Conservation (phyloP, 1,140 invertebrate genomes). For the Lordiphosa stackelbergi region DNA sequence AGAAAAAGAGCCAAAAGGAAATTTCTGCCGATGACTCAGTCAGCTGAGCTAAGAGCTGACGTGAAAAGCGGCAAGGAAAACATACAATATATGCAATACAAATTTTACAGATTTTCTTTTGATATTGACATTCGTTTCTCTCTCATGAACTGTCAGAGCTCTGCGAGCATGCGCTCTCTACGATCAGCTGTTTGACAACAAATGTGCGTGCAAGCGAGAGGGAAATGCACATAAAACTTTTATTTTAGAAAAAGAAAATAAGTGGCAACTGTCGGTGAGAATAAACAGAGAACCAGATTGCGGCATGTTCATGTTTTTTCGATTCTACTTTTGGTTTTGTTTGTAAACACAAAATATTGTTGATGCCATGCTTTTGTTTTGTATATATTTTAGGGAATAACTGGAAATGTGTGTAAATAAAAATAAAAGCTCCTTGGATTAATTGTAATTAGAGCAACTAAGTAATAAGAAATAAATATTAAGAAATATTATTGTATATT, state of each 20-base stretch:
- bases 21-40: slow-evolving; percentile 36
- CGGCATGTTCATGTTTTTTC: slow-evolving; percentile 21
- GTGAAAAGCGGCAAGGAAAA: slow-evolving; percentile 13
- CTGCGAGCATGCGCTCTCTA: slow-evolving; percentile 36
- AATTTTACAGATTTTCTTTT: slow-evolving; percentile 10
- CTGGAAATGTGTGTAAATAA: no score
- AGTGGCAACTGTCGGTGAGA: slow-evolving; percentile 1
- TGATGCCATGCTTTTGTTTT: no score
- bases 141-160: slow-evolving; percentile 42
- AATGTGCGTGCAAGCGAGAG: slow-evolving; percentile 51
- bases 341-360: slow-evolving; percentile 23
- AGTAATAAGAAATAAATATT: no score
- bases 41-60: slow-evolving; percentile 19
- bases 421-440: no score
- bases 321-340: slow-evolving; percentile 19
- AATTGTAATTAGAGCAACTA: no score
- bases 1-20: slow-evolving; percentile 25
- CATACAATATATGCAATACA: slow-evolving; percentile 7
- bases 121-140: slow-evolving; percentile 15
- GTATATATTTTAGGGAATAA: no score
- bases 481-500: no score
- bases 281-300: slow-evolving; percentile 9
- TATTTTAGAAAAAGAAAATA: slow-evolving; percentile 10
- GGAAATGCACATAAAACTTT: slow-evolving; percentile 19
- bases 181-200: slow-evolving; percentile 60